Base-by-base conservation (phyloP, 2,888 invertebrate genomes). In the Cheilosia pagana region DNA sequence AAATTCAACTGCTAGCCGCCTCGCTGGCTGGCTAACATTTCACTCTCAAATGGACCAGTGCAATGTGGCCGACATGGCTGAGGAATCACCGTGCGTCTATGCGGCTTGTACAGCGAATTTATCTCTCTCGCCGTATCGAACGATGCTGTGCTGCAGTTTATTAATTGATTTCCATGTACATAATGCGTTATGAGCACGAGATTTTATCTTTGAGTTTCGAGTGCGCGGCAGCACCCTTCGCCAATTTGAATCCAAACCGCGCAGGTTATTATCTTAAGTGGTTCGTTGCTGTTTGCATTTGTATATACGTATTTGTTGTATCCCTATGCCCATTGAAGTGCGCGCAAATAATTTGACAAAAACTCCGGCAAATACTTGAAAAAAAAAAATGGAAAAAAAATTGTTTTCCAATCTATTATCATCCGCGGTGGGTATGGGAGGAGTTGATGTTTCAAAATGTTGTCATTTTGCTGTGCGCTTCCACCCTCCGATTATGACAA, bases 221-320 rank as follows among this genome's bases (percentile, higher is more conserved):
- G 43, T 41, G 19, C 21, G 76, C 53, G 48, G 57, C 31, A 31
- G 10, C 74, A 50, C 67, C 53, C 79, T 62, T 50, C 45, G 41
- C 35, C 68, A 48, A 10, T 50, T 50, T 31, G 19, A 21, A 62
- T 63, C 53, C 25, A 59, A 25, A 50, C 52, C 65, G 39, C 55
- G 45, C 68, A 79, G 83, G 83, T 85, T 85, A 85, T 85, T 85
- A 85, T 85, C 81, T 67, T 76, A 85, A 85, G 85, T 85, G 85
- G 85, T 85, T 85, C 67, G 75, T 85, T 81, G 68, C 59, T 57
- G 68, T 35, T 75, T 62, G 63, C 60, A 53, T 53, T 62, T 63
- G 41, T 45, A 25, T n/a, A 35, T 52, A 16, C 6, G 10, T 35
- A 12, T 52, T 28, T 35, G 31, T 55, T 12, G 35, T 67, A 72